Evolutionary conservation across 1,140 invertebrate species (phyloP).

Genomic region (Limonius californicus): DNA sequence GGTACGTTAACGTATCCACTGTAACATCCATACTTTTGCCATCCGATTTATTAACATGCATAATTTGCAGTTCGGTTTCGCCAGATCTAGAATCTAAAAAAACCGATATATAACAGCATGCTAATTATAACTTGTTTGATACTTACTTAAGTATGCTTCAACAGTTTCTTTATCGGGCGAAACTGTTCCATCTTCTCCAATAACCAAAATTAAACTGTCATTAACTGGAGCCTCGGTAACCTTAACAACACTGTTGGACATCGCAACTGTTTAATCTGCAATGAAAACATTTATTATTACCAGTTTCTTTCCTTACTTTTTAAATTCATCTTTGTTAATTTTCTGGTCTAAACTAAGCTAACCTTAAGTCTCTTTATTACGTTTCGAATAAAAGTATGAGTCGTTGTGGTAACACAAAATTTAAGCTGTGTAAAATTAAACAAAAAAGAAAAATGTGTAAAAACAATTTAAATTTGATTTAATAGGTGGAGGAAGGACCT

Average conservation of each 20-base stretch:
- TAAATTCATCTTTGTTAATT: too few relatives aligned
- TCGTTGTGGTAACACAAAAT: too few relatives aligned
- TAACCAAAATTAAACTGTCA: slow-evolving; percentile 40
- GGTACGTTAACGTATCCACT: slow-evolving; percentile 42
- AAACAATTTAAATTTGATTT: too few relatives aligned
- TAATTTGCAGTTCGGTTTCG: slow-evolving; percentile 39
- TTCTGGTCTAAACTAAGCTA: too few relatives aligned
- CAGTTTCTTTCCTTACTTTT: too few relatives aligned
- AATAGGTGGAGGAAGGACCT: too few relatives aligned
- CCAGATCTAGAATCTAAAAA: slow-evolving; percentile 33
- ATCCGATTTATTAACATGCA: slow-evolving; percentile 42
- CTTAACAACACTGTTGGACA: slow-evolving; percentile 44
- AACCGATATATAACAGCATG: too few relatives aligned
- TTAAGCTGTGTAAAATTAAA: too few relatives aligned
- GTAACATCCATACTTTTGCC: slow-evolving; percentile 41
- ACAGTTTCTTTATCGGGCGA: slow-evolving; percentile 43
- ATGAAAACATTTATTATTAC: too few relatives aligned
- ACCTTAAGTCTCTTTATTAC: too few relatives aligned
- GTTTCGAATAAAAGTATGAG: too few relatives aligned
- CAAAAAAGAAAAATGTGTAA: too few relatives aligned
- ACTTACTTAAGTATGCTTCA: slow-evolving; percentile 43
- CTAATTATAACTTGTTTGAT: slow-evolving; percentile 1
- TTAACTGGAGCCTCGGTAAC: slow-evolving; percentile 40
- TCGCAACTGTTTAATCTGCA: slow-evolving; percentile 14
- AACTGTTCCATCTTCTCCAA: slow-evolving; percentile 43